Evolutionary conservation across 2,113 vertebrate genomes (phyloP).

Genomic region (Gasterosteus aculeatus): DNA sequence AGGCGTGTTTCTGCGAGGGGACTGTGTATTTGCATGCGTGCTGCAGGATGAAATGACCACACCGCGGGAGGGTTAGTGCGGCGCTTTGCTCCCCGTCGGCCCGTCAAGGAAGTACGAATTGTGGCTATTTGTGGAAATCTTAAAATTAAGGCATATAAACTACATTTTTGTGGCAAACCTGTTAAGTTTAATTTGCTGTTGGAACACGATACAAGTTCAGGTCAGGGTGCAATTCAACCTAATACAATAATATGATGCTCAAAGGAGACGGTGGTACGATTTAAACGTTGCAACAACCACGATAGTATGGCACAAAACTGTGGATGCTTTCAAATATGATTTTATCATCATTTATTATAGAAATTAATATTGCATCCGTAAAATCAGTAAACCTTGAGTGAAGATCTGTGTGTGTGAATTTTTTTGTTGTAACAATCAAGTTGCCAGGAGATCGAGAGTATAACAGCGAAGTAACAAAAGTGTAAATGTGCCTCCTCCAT

Average conservation of each 20-base stretch:
- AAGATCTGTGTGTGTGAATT: neutral
- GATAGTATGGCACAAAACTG: too few relatives aligned
- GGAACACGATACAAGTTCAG: neutral
- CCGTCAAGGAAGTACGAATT: constrained; percentile 19
- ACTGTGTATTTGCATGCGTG: constrained; percentile 66
- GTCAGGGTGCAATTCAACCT: too few relatives aligned
- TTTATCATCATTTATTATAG: too few relatives aligned
- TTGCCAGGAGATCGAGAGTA: constrained; percentile 29
- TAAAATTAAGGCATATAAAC: neutral
- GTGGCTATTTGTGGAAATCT: neutral
- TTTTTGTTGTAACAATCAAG: constrained; percentile 8
- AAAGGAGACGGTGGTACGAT: neutral
- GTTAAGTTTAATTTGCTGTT: neutral
- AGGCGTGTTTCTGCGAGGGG: constrained; percentile 54
- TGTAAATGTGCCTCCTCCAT: neutral
- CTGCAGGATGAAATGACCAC: constrained; percentile 53
- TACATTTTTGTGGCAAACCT: neutral
- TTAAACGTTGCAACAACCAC: too few relatives aligned
- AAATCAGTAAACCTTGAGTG: neutral
- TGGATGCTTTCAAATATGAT: too few relatives aligned
- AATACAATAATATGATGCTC: neutral
- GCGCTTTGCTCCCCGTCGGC: constrained; percentile 30
- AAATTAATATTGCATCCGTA: too few relatives aligned
- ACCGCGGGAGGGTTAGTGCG: constrained; percentile 32
- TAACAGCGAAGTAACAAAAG: neutral